Evolutionary conservation across 2,888 invertebrate species (phyloP), one percentile per base, ranked within the genome.

Genomic region (Oxycera nigricornis): DNA sequence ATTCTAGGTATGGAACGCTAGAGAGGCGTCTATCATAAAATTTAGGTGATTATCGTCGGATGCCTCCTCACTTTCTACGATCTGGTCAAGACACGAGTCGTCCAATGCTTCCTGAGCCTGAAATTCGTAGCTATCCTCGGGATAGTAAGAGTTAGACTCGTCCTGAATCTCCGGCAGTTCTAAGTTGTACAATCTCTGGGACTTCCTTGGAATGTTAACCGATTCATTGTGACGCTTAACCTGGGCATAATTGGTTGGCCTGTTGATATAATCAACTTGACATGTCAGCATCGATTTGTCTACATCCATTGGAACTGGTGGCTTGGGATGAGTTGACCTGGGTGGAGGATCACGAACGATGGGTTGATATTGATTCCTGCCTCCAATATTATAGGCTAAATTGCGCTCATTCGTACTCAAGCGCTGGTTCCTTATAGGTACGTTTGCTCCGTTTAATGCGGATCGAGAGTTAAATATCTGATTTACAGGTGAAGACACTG

Each of bases 1-100:
- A 72, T n/a, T 76, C 57, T 74, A 76, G 7, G 73, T 68, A 74
- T 31, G 70, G 76, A n/a, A 73, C 55, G 74, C 76, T 70, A 59
- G 74, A 74, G 67, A 74, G 72, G 62, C 74, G 20, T 39, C 59
- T 61, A 17, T 74, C 72, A 55, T 68, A 72, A 74, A 74, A 76
- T 76, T 76, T 72, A 72, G 14, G 50, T 76, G 73, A 1, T 62
- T 55, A 14, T 70, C 72, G 3, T 59, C 24, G 20, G 30, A 1
- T 7, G 17, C 30, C 2, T 39, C 41, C 14, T 39, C 41, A 6
- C 11, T 6, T 22, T 35, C 17, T 9, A 73, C n/a, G 4, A 6
- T 17, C 20, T 22, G 24, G 24, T 26, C 17, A n/a, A n/a, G n/a
- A n/a, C n/a, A n/a, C n/a, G n/a, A n/a, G n/a, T n/a, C n/a, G n/a